These are phyloP conservation scores for Aphaenogaster floridana DNA, from an alignment of 1,140 invertebrate genomes.

Conservation along the genomic window DNA sequence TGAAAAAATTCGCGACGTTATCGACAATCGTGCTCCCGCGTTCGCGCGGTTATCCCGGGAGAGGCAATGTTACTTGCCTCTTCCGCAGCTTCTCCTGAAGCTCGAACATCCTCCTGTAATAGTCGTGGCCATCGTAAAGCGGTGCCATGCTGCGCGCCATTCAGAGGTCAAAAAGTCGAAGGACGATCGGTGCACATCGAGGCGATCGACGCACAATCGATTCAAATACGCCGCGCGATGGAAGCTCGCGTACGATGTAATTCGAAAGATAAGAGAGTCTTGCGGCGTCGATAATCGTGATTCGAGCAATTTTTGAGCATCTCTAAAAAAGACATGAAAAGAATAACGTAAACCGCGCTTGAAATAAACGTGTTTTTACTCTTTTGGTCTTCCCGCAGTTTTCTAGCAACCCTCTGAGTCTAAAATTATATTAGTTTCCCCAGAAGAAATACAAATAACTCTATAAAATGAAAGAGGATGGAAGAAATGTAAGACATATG, in stretches of 20 bases:
- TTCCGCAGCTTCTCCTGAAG: slow-evolving; percentile 83
- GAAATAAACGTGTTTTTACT: neutral
- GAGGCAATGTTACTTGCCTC: slow-evolving; percentile 75
- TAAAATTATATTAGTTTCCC: neutral
- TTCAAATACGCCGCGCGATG: slow-evolving; percentile 48
- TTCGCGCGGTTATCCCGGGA: neutral
- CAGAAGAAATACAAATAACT: neutral
- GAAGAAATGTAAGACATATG: neutral
- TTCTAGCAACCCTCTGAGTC: neutral
- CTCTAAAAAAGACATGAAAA: neutral
- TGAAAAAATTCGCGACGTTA: slow-evolving; percentile 64
- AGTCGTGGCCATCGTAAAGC: slow-evolving; percentile 76
- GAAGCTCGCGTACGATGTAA: neutral
- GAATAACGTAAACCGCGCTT: neutral
- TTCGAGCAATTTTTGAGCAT: neutral
- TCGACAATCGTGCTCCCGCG: neutral
- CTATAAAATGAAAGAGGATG: neutral
- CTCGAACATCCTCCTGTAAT: slow-evolving; percentile 83
- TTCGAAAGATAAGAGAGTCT: neutral
- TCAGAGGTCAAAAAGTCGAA: slow-evolving; percentile 37
- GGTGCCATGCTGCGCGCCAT: slow-evolving; percentile 73
- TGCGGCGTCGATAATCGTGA: neutral
- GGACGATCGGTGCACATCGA: slow-evolving; percentile 63
- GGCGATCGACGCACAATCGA: neutral
- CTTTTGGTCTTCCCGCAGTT: neutral